Evolutionary conservation across 2,888 invertebrate genomes (phyloP), one percentile per base, ranked within the genome.

Genomic region (Eutolmus rufibarbis): DNA sequence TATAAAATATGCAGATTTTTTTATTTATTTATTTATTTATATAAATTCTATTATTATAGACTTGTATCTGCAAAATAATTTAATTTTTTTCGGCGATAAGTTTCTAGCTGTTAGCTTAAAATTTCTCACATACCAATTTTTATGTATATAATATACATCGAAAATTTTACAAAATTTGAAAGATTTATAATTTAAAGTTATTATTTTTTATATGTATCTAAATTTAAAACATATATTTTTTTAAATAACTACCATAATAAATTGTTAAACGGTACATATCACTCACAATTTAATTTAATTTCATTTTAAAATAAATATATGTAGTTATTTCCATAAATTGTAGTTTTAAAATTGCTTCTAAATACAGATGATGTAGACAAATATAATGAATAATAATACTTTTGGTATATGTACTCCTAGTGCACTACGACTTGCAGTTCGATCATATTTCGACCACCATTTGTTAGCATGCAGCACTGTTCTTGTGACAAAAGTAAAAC

Each of bases 381-480:
- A 79, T 79, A 79, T 31, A 79, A 46, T 14, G 23, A 9, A 79
- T 19, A 77, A 46, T 1, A 43, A 40, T 19, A 23, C 76, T 79
- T 79, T 79, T 40, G 19, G 3, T 19, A 57, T n/a, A 16, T n/a
- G n/a, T 34, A 19, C 34, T 76, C 0, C 89, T 82, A 90, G 88
- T 90, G 90, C 7, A 90, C 89, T 12, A 89, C 86, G 16, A 90
- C 82, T 88, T 91, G 90, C 40, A 91, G 28, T 85, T 90, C 90
- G 23, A 92, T 87, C 88, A 91, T 90, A n/a, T 90, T 88, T 28
- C 89, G 89, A 19, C 91, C 91, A 5, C 88, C 86, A 7, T 90
- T 88, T 0, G 91, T 91, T 43, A 91, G 89, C 4, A 89, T 84
- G 8, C 89, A 74, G 4, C 91, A 79, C 76, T 91, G 89, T 3